These are phyloP conservation scores for Neoniphon sammara DNA, from an alignment of 2,797 vertebrate species.

Conservation along the genomic window DNA sequence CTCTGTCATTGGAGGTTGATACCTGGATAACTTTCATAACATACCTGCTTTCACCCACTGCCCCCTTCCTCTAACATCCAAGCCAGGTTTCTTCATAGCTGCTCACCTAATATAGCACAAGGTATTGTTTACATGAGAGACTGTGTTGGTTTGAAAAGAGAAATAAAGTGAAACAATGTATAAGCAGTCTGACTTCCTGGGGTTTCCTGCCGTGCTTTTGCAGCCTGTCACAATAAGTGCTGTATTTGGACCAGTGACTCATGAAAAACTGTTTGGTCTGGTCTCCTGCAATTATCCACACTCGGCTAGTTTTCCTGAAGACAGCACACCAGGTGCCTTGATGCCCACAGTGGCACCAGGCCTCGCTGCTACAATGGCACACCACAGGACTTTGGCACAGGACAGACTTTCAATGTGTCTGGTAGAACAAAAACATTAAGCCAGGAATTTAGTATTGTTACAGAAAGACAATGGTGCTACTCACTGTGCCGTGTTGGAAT, in stretches of 20 bases:
- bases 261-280: conserved; percentile 9
- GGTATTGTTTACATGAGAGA: too few species aligned
- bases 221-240: not conserved
- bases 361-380: conserved; percentile 18
- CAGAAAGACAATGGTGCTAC: not conserved
- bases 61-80: too few species aligned
- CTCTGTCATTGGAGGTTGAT: too few species aligned
- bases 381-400: not conserved
- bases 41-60: too few species aligned
- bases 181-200: not conserved
- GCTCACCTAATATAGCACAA: too few species aligned
- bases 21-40: too few species aligned
- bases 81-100: too few species aligned
- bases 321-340: conserved; percentile 20
- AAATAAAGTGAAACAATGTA: not conserved
- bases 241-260: conserved; percentile 3
- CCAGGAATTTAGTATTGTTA: not conserved
- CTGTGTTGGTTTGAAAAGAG: not conserved
- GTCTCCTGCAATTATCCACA: conserved; percentile 30
- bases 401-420: not conserved
- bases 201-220: not conserved
- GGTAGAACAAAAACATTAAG: too few species aligned
- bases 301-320: conserved; percentile 52
- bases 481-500: not conserved
- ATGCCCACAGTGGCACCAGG: conserved; percentile 12